phyloP scores from a whole-genome alignment of 2,113 vertebrate species.

The Genyomyrus donnyi region DNA sequence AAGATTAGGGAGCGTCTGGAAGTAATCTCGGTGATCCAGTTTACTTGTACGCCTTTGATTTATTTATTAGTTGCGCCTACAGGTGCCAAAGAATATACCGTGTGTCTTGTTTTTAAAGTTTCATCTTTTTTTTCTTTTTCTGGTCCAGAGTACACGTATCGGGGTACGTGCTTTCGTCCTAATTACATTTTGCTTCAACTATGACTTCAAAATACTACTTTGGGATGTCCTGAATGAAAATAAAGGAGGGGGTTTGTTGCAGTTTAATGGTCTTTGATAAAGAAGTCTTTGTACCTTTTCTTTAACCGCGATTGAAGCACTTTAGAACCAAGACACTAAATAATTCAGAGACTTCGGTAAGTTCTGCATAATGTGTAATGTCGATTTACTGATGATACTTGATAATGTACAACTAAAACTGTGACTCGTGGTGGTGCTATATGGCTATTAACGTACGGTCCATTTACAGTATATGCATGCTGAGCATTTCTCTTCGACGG shows the following conservation, averaged over 20 bases:
- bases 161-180: not conserved
- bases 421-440: not conserved
- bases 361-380: not conserved
- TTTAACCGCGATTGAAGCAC: not conserved
- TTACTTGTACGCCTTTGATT: not conserved
- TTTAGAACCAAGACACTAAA: not conserved
- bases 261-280: not conserved
- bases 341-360: not conserved
- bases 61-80: not conserved
- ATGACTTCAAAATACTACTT: not conserved
- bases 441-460: not conserved
- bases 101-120: not conserved
- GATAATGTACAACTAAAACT: not conserved
- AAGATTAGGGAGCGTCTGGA: not conserved
- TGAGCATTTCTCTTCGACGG: not conserved
- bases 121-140: not conserved
- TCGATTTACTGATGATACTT: not conserved
- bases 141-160: not conserved
- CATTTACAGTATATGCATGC: not conserved
- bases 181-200: not conserved
- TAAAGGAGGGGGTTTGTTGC: not conserved
- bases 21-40: not conserved
- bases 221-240: not conserved
- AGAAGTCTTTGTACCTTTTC: not conserved
- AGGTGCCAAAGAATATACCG: conserved; percentile 2